These are phyloP conservation scores for Myxocyprinus asiaticus DNA, from an alignment of 2,113 vertebrate genomes.

Conservation along the genomic window DNA sequence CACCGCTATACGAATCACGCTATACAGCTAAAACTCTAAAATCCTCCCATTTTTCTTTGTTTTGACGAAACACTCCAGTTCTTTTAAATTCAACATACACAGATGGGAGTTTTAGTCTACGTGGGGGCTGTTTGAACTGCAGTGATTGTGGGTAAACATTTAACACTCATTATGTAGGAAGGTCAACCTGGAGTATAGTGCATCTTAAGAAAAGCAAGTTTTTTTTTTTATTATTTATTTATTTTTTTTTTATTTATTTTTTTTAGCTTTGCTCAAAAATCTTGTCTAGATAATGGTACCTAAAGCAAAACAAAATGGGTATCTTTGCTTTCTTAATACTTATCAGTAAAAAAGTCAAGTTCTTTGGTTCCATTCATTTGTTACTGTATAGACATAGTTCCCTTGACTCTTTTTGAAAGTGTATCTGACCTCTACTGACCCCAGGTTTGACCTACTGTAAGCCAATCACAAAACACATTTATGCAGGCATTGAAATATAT, in stretches of 20 bases:
- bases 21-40: slow-evolving; percentile 56
- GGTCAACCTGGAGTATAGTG: slow-evolving; percentile 53
- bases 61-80: slow-evolving; percentile 31
- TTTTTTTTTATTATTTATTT: too few relatives aligned
- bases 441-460: slow-evolving; percentile 55
- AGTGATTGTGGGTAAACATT: slow-evolving; percentile 56
- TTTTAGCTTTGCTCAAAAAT: too few relatives aligned
- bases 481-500: neutral
- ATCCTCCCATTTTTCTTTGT: neutral
- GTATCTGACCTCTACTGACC: slow-evolving; percentile 44
- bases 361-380: slow-evolving; percentile 55
- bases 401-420: slow-evolving; percentile 39
- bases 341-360: slow-evolving; percentile 40
- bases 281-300: too few relatives aligned
- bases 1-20: slow-evolving; percentile 57
- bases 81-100: slow-evolving; percentile 40
- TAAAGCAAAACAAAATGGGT: too few relatives aligned
- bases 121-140: slow-evolving; percentile 4
- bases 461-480: slow-evolving; percentile 48
- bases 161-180: slow-evolving; percentile 54
- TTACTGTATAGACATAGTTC: slow-evolving; percentile 41
- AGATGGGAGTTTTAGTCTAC: too few relatives aligned
- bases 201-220: slow-evolving; percentile 33
- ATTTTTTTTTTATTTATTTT: too few relatives aligned
- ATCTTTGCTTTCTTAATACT: slow-evolving; percentile 13